Base-by-base conservation (phyloP, 2,113 vertebrate species). In the Amia ocellicauda region DNA sequence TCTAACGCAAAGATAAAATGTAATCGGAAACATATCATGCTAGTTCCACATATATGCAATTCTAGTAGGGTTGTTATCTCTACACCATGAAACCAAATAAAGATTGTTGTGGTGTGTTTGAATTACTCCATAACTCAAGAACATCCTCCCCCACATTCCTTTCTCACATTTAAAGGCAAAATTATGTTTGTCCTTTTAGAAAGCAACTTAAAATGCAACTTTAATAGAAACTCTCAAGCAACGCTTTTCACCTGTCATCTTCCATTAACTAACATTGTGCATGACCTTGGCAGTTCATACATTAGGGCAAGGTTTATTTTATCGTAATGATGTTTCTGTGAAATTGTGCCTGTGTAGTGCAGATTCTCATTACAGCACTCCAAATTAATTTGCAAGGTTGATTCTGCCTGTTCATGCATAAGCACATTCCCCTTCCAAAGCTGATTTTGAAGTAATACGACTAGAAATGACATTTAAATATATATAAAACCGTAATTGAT, bases 371-470 rank as follows among this genome's bases (percentile, higher is more conserved):
- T 86, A 87, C 72, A 70, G 68, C 79, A 76, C 83, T 84, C 84
- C 80, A 88, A 87, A 90, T 89, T 85, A 81, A 90, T 90, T 89
- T 85, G 80, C 83, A 77, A 80, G 83, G 72, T 87, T 66, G 51
- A 79, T 84, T 88, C 72, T 78, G 74, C 74, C 78, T 75, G 75
- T 69, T 86, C 79, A 77, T 77, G 81, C 80, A 82, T 80, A 80
- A 74, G 14, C 81, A 81, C 57, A 65, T 54, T 9, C 51, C 24
- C 24, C 22, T 41, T 42, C 63, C 51, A 51, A 20, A 31, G 55
- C 51, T 42, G 59, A 62, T 62, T 29, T 29, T 45, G 51, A 62
- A 57, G 52, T 43, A 40, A 60, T 55, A 54, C 49, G 28, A 54
- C 40, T 23, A 50, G 27, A 62, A 61, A 67, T 52, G 47, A 31